phyloP scores from a whole-genome alignment of 1,140 invertebrate species.

The Nasonia longicornis region DNA sequence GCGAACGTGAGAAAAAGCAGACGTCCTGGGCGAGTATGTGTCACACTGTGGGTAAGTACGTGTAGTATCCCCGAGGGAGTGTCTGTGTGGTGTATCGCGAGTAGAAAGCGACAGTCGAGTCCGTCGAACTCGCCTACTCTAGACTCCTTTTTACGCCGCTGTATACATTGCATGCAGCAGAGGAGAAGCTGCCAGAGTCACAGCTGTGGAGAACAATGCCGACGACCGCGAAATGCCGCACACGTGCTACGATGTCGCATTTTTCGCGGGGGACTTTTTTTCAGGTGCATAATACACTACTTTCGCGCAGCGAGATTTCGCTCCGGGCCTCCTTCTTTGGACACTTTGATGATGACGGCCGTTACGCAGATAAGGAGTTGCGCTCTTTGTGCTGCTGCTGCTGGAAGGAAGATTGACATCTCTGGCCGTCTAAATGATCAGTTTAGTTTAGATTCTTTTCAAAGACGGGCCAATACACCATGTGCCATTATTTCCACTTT shows the following conservation, averaged over 20 bases:
- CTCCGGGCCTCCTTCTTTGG: not conserved
- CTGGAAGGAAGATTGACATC: too few relatives aligned
- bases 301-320: too few relatives aligned
- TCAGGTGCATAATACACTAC: not conserved
- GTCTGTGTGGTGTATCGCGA: not conserved
- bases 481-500: not conserved
- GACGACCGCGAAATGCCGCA: not conserved
- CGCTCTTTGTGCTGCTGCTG: not conserved
- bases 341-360: not conserved
- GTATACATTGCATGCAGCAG: not conserved
- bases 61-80: not conserved
- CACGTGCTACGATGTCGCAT: conserved; percentile 6
- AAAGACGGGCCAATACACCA: not conserved
- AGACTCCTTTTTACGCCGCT: not conserved
- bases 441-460: not conserved
- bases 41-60: not conserved
- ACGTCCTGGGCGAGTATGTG: not conserved
- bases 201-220: conserved; percentile 17
- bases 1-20: conserved; percentile 33
- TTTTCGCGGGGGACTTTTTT: not conserved
- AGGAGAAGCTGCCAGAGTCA: not conserved
- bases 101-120: conserved; percentile 17
- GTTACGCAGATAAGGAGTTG: not conserved
- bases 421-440: too few relatives aligned
- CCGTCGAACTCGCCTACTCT: conserved; percentile 14